Conservation (phyloP, 1,140 invertebrate species). For the Battus philenor region DNA sequence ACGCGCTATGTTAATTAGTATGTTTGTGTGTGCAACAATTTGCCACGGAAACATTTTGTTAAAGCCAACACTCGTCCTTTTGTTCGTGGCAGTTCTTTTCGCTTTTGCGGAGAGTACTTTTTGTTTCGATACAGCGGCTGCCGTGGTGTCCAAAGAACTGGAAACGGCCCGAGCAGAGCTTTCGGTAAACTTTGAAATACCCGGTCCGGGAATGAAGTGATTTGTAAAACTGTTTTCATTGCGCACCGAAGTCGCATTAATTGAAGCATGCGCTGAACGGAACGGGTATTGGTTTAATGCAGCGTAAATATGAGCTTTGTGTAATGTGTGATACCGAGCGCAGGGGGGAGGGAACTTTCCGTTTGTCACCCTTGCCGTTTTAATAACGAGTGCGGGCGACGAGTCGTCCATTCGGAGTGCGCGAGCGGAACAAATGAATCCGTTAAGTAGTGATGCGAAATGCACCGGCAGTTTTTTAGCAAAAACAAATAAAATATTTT, state of each 20-base stretch:
- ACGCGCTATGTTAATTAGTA: too few species aligned
- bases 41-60: too few species aligned
- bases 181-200: neutral
- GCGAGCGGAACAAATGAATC: neutral
- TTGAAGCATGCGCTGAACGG: neutral
- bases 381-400: conserved; percentile 8
- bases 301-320: conserved; percentile 10
- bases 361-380: conserved; percentile 6
- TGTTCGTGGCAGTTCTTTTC: neutral
- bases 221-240: neutral
- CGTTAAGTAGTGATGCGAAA: neutral
- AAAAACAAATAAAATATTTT: too few species aligned
- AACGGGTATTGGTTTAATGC: conserved; percentile 11
- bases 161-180: neutral
- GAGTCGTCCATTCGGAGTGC: neutral
- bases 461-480: neutral
- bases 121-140: neutral
- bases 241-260: neutral
- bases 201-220: neutral
- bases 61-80: too few species aligned
- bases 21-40: too few species aligned
- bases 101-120: neutral
- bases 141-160: neutral
- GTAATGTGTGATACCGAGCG: conserved; percentile 1
- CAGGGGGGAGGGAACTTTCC: neutral